phyloP scores from a whole-genome alignment of 2,113 vertebrate species.

The Paradoxurus hermaphroditus region DNA sequence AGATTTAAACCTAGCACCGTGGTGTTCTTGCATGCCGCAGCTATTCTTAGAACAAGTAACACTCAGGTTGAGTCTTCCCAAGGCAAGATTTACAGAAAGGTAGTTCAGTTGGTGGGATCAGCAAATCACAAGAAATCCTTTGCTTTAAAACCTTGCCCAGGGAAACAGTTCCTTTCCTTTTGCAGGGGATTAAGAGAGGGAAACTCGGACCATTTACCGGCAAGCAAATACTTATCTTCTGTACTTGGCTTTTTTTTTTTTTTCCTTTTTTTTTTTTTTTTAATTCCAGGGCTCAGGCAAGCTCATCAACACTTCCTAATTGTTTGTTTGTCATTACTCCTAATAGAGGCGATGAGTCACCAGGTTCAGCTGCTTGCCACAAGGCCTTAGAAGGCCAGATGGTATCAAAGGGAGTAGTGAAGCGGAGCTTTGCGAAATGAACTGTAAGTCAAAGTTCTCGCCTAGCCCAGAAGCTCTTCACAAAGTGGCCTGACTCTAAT shows the following conservation, averaged over 20 bases:
- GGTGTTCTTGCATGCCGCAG: background rate
- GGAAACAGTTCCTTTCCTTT: background rate
- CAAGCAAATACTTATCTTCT: conserved; percentile 6
- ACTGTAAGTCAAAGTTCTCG: background rate
- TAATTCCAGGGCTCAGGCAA: background rate
- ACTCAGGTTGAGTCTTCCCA: background rate
- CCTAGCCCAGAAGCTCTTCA: background rate
- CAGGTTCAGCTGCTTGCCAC: background rate
- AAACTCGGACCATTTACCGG: background rate
- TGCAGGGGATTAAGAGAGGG: background rate
- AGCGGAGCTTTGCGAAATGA: background rate
- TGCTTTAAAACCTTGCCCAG: background rate
- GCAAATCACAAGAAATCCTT: background rate
- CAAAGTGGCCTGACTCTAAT: background rate
- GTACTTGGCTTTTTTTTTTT: background rate
- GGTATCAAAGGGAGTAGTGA: background rate
- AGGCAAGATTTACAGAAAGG: background rate
- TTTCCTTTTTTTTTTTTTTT: background rate
- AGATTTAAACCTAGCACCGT: background rate
- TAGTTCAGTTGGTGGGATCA: background rate
- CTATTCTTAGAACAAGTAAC: background rate
- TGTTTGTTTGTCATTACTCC: conserved; percentile 22
- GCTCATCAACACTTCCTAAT: conserved; percentile 20
- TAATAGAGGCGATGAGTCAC: background rate
- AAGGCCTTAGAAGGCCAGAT: background rate